These are phyloP conservation scores for Napeogenes inachia DNA, from an alignment of 2,888 invertebrate species.

Conservation along the genomic window DNA sequence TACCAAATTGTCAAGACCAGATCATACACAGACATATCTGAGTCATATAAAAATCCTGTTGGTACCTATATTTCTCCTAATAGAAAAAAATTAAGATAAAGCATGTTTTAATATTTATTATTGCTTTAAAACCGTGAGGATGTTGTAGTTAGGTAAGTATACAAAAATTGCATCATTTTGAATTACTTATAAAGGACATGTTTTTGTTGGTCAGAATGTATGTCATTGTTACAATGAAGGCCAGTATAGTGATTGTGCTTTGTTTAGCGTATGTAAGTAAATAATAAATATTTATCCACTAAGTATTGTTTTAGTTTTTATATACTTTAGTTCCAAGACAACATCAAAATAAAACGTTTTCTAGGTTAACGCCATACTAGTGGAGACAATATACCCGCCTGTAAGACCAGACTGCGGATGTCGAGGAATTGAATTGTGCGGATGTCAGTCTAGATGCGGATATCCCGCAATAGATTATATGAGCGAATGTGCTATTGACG, in stretches of 20 bases:
- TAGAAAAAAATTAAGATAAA: background rate
- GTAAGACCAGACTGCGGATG: background rate
- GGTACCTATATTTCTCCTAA: no score
- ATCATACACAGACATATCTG: no score
- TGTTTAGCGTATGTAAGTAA: background rate
- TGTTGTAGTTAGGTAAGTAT: background rate
- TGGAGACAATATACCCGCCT: constrained; percentile 1
- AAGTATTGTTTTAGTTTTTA: background rate
- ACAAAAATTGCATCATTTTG: constrained; percentile 12
- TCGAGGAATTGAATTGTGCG: background rate
- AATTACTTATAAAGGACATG: constrained; percentile 13
- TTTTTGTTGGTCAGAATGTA: constrained; percentile 1
- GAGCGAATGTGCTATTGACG: background rate
- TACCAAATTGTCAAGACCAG: no score
- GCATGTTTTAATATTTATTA: background rate
- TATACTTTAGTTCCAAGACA: no score
- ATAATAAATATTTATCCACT: background rate
- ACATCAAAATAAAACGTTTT: background rate
- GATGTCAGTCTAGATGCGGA: constrained; percentile 8
- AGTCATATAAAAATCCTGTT: no score
- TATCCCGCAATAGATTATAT: background rate
- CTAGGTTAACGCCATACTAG: constrained; percentile 3
- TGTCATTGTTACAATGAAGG: constrained; percentile 1
- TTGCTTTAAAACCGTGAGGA: background rate
- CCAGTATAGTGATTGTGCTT: background rate